These are phyloP conservation scores for Myotis daubentonii DNA, from an alignment of 2,797 vertebrate genomes.

Conservation along the genomic window DNA sequence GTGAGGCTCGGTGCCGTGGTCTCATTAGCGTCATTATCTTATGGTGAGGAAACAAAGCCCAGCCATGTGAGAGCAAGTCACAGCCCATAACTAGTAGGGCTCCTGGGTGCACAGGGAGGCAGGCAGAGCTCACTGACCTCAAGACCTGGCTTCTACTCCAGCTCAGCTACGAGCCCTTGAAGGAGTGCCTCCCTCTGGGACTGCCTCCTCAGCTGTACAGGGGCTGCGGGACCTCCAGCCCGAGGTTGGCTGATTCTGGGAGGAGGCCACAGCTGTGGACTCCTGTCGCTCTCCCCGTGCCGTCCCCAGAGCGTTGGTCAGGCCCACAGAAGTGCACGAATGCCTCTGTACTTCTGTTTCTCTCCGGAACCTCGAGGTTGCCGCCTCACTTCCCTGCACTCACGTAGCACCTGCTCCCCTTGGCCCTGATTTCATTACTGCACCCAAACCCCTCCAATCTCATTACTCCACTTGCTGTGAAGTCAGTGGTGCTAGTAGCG, in stretches of 20 bases:
- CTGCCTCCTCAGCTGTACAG: neutral
- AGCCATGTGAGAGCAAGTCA: neutral
- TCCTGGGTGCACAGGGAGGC: neutral
- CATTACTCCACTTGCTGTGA: slow-evolving; percentile 3
- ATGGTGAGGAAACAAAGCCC: neutral
- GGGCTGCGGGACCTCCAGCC: neutral
- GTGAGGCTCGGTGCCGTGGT: neutral
- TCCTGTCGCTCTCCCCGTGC: neutral
- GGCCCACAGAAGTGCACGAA: neutral
- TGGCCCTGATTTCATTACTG: slow-evolving; percentile 15
- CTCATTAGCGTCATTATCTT: neutral
- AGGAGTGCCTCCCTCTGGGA: neutral
- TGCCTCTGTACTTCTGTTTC: slow-evolving; percentile 11
- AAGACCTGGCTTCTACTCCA: neutral
- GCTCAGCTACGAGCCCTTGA: neutral
- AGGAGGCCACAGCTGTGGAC: neutral
- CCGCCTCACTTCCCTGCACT: neutral
- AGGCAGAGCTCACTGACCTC: neutral
- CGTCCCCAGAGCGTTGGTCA: neutral
- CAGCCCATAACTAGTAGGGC: neutral
- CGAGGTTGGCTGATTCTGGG: neutral
- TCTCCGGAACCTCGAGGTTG: neutral
- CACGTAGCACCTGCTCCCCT: neutral
- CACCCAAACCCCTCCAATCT: neutral
- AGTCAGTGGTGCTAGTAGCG: neutral